Base-by-base conservation (phyloP, 1,140 invertebrate species). In the Euschistus heros region DNA sequence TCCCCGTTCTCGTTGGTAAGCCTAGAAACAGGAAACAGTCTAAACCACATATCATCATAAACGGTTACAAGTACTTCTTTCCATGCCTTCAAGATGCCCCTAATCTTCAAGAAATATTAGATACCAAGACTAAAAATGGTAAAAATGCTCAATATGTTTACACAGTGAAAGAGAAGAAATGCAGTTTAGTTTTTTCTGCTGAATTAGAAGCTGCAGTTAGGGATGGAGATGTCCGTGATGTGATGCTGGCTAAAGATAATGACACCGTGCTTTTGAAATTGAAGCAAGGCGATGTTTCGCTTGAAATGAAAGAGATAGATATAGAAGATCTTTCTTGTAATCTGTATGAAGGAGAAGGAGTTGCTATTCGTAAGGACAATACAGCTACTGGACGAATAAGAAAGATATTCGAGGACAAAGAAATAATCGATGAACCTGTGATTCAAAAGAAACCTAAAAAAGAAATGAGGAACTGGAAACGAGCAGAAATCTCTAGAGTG, bases 391-490 rank as follows among this genome's bases (percentile, higher is more conserved):
- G 85, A 66, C 86, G 27, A 15, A 68, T 54, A 22, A 57, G 69
- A 18, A 71, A 84, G 74, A 84, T 88, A 65, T 89, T 90, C 73
- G 86, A 89, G 76, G 85, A 85, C 27, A 88, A 88, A 72, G 86
- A 88, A 72, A 80, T 76, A 63, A 78, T 82, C 22, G 85, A 86
- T 47, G 73, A 78, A 66, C 67, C 68, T 44, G 62, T 64, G 18
- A 63, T 30, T 72, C 69, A 71, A 74, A 74, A 74, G 74, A 76
- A 75, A 73, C 66, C 65, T 75, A 73, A 66, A 33, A 65, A 65
- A 59, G 46, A 37, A 67, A 44, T 46, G 37, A 47, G 64, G 66
- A 59, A 27, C 75, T 76, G 33, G 78, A 79, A 67, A 22, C 67
- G 79, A 47, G 76, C 79, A 44, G 76, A 77, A 60, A 76, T 72